A percentile compares a stretch with the other conserved stretches of the same genome.
phyloP scores from a whole-genome alignment of 2,113 vertebrate genomes.

The Sander lucioperca region DNA sequence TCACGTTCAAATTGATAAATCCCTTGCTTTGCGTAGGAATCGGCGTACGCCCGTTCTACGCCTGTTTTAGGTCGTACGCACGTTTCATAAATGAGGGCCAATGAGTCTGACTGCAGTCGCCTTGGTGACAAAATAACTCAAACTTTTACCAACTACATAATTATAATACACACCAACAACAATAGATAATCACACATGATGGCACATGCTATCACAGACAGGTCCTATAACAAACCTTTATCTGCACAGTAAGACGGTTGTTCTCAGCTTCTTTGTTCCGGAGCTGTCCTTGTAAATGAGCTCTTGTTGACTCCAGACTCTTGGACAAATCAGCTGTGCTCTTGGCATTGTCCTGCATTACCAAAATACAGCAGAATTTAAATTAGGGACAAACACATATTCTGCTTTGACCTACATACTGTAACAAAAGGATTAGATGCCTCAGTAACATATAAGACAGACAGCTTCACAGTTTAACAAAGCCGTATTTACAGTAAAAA shows the following conservation, averaged over 20 bases:
- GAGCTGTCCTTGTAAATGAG: constrained; percentile 89
- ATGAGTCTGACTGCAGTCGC: background rate
- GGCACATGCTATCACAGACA: background rate
- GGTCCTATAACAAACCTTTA: constrained; percentile 83
- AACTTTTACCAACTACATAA: background rate
- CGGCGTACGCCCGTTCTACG: too few species aligned
- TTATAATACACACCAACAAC: background rate
- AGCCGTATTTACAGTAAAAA: background rate
- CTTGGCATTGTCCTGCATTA: constrained; percentile 86
- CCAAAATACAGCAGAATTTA: constrained; percentile 3
- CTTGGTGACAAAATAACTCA: background rate
- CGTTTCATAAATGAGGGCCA: too few species aligned
- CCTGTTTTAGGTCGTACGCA: too few species aligned
- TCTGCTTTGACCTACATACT: background rate
- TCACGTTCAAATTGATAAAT: too few species aligned
- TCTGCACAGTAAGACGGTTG: constrained; percentile 86
- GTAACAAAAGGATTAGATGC: background rate
- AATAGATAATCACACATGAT: background rate
- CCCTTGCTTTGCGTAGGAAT: too few species aligned
- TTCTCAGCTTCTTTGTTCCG: constrained; percentile 91
- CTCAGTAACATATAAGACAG: background rate
- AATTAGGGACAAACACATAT: background rate
- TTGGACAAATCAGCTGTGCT: constrained; percentile 86
- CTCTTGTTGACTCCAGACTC: constrained; percentile 87
- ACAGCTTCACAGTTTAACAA: background rate